Percentiles rank a stretch among this genome's conserved stretches.
These are phyloP conservation scores for Parazoanthus swiftii DNA, from an alignment of 92 coral and sea anemone genomes.

Conservation along the genomic window DNA sequence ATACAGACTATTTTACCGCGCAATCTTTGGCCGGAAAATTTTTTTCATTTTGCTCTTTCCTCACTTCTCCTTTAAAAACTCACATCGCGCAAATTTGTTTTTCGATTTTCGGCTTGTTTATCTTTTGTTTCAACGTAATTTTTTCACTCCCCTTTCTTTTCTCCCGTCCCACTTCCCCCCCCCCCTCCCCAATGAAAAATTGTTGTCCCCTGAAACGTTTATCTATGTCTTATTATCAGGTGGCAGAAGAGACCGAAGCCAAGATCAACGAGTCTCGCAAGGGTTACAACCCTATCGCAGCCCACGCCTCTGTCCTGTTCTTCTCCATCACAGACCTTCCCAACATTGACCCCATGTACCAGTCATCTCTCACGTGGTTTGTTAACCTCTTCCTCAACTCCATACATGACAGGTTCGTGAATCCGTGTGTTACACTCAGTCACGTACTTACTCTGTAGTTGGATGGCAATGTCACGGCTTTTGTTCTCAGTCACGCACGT, in stretches of 20 bases:
- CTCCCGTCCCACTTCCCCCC: not conserved
- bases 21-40: not conserved
- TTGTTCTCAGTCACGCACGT: too few relatives aligned
- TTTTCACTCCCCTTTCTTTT: not conserved
- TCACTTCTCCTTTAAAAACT: too few relatives aligned
- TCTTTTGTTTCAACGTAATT: not conserved
- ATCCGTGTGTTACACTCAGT: too few relatives aligned
- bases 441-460: not conserved
- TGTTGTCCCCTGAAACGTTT: not conserved
- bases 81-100: too few relatives aligned
- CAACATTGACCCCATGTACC: conserved; percentile 99
- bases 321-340: conserved; percentile 97
- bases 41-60: not conserved
- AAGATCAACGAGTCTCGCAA: conserved; percentile 96
- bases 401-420: conserved; percentile 89
- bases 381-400: conserved; percentile 98
- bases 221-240: conserved; percentile 37
- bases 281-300: conserved; percentile 95
- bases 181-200: not conserved
- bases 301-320: conserved; percentile 96
- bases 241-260: conserved; percentile 98
- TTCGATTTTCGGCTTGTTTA: too few relatives aligned
- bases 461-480: too few relatives aligned
- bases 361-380: conserved; percentile 96
- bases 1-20: not conserved